Evolutionary conservation across 2,888 invertebrate species (phyloP).

Genomic region (Microctonus brassicae): DNA sequence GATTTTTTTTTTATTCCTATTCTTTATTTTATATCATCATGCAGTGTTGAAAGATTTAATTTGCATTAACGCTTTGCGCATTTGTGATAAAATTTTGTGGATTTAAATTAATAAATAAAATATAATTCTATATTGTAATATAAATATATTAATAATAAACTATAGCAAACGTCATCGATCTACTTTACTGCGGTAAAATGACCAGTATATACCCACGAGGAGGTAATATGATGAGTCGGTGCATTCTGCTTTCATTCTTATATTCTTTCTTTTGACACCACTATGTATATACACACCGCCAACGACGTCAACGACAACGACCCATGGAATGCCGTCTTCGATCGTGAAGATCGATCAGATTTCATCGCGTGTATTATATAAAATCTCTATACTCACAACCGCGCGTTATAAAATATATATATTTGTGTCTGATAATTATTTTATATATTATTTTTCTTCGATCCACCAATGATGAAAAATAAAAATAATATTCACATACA

Average conservation of each 20-base stretch:
- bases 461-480: neutral
- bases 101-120: neutral
- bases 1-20: neutral
- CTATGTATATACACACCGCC: neutral
- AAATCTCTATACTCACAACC: conserved; percentile 8
- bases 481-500: neutral
- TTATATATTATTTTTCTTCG: neutral
- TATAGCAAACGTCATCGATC: conserved; percentile 32
- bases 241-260: conserved; percentile 24
- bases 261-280: conserved; percentile 19
- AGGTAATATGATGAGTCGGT: conserved; percentile 35
- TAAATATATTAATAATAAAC: neutral
- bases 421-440: conserved; percentile 20
- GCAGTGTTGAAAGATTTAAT: neutral
- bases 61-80: neutral
- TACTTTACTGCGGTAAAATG: conserved; percentile 20
- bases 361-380: conserved; percentile 35
- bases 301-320: conserved; percentile 1
- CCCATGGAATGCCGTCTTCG: conserved; percentile 32
- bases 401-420: neutral
- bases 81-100: neutral
- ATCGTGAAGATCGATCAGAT: conserved; percentile 33
- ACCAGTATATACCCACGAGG: neutral
- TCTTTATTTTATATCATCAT: no score
- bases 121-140: neutral